phyloP scores from a whole-genome alignment of 2,888 invertebrate genomes.

The Neoaliturus tenellus region DNA sequence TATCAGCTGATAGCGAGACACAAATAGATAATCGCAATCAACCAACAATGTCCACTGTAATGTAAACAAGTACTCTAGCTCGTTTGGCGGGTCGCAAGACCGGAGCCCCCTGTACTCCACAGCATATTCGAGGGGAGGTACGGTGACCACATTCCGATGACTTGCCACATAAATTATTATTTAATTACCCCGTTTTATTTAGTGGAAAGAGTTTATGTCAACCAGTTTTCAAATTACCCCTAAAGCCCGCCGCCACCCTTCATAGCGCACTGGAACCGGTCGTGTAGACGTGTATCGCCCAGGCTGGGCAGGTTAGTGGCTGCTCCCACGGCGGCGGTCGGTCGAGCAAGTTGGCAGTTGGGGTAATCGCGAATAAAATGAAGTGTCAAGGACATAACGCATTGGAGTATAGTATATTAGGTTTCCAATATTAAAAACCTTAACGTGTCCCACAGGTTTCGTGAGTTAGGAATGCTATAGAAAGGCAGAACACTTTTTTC shows the following conservation, averaged over 20 bases:
- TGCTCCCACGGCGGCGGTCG: not conserved
- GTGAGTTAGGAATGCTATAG: too few species aligned
- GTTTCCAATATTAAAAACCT: too few species aligned
- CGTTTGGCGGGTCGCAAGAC: too few species aligned
- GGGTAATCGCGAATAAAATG: not conserved
- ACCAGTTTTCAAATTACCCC: slow-evolving; percentile 32
- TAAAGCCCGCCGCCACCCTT: not conserved
- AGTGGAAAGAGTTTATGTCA: slow-evolving; percentile 29
- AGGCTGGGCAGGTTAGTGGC: not conserved
- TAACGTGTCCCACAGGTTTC: too few species aligned
- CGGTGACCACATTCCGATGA: not conserved
- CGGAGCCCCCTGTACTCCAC: too few species aligned
- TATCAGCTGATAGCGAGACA: too few species aligned
- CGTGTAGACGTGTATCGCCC: not conserved
- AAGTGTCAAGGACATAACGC: not conserved
- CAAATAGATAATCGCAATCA: too few species aligned
- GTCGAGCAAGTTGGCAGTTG: not conserved
- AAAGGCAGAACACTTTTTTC: too few species aligned
- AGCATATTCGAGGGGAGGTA: not conserved
- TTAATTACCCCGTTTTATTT: slow-evolving; percentile 29
- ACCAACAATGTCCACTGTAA: too few species aligned
- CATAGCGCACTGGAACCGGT: slow-evolving; percentile 21
- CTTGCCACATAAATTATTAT: slow-evolving; percentile 29
- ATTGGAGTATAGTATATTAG: too few species aligned
- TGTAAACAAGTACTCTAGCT: too few species aligned